Evolutionary conservation across 2,797 vertebrate species (phyloP).

Genomic region (Hypotaenidia okinawae): DNA sequence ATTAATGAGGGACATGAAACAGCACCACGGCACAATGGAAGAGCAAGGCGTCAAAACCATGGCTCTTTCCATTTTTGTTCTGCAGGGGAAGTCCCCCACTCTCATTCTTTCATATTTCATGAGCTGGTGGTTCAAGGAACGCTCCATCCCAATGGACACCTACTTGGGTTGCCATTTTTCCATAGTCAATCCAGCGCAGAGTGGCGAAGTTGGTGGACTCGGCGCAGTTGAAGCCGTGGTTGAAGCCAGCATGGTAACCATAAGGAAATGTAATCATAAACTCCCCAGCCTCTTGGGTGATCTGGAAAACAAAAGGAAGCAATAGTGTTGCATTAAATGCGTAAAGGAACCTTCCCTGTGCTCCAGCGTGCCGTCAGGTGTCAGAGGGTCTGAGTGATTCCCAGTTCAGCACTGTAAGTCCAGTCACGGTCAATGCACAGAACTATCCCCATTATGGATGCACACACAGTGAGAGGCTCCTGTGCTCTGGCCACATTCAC

Average conservation of each 20-base stretch:
- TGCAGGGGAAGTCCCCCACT: rapidly evolving
- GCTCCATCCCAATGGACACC: not conserved
- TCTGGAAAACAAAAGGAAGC: constrained; percentile 73
- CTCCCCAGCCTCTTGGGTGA: constrained; percentile 96
- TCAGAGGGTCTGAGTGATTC: too few species aligned
- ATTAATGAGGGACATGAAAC: not conserved
- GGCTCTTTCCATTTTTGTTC: not conserved
- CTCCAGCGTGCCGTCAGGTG: too few species aligned
- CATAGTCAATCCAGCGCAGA: constrained; percentile 95
- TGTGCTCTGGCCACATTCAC: too few species aligned
- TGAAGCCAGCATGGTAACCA: constrained; percentile 97
- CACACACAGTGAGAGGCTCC: too few species aligned
- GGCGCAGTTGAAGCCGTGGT: constrained; percentile 98
- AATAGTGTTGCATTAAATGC: not conserved
- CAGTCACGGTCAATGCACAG: too few species aligned
- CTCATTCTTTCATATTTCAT: rapidly evolving
- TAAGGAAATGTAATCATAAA: constrained; percentile 99
- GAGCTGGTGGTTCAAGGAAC: not conserved
- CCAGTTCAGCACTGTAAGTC: too few species aligned
- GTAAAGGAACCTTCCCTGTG: too few species aligned
- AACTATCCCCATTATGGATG: too few species aligned
- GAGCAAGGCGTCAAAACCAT: rapidly evolving
- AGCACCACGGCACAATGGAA: rapidly evolving
- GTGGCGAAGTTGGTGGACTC: constrained; percentile 99
- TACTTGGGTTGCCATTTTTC: constrained; percentile 95